Conservation (phyloP, 30 jellyfish, hydroid and myxozoan genomes). For the Aurelia aurita region DNA sequence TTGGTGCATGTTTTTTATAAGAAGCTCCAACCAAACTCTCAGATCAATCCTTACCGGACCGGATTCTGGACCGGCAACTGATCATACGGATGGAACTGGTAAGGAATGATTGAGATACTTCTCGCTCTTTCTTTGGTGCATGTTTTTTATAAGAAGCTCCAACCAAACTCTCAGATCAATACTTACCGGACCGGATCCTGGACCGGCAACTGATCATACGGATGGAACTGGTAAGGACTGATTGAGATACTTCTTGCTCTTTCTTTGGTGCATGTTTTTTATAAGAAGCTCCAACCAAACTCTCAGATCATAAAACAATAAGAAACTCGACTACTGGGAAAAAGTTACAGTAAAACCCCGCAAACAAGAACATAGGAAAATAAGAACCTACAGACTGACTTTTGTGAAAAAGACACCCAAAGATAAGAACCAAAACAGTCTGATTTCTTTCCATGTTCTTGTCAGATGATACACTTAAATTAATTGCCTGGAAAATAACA, state of each 20-base stretch:
- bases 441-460: too few species aligned
- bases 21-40: not conserved
- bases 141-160: not conserved
- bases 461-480: too few species aligned
- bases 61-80: conserved; percentile 43
- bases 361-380: too few species aligned
- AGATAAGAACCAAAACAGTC: too few species aligned
- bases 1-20: conserved; percentile 14
- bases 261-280: conserved; percentile 16
- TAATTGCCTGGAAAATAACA: too few species aligned
- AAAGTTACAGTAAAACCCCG: too few species aligned
- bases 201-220: conserved; percentile 63
- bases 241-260: too few species aligned
- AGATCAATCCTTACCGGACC: not conserved
- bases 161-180: not conserved
- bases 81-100: conserved; percentile 56
- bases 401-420: too few species aligned
- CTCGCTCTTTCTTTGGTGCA: conserved; percentile 1
- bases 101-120: not conserved
- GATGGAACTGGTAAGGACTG: conserved; percentile 7
- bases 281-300: not conserved
- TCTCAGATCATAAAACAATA: too few species aligned
- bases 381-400: too few species aligned
- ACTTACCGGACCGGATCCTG: not conserved
- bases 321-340: too few species aligned